These are phyloP conservation scores for Ferdinandea cuprea DNA, from an alignment of 2,888 invertebrate species.

Conservation along the genomic window DNA sequence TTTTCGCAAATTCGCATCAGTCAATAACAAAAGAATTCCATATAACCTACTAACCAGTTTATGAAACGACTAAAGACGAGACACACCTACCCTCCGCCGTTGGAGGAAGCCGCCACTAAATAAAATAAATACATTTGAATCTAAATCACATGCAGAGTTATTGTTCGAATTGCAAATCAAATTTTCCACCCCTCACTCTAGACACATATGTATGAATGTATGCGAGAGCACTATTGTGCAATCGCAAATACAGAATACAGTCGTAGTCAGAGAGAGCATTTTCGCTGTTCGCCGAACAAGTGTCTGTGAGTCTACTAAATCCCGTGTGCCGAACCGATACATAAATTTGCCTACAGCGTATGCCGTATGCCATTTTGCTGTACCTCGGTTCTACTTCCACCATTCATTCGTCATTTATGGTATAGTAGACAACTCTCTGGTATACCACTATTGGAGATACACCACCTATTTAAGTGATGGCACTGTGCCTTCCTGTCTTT, in stretches of 20 bases:
- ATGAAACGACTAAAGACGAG: constrained; percentile 22
- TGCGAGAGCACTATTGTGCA: background rate
- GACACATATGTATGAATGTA: background rate
- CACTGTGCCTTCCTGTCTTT: constrained; percentile 63
- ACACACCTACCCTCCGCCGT: background rate
- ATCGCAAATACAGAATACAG: background rate
- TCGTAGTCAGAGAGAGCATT: background rate
- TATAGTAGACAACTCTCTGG: no score
- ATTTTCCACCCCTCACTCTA: constrained; percentile 38
- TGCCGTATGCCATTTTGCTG: constrained; percentile 14
- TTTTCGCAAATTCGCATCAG: constrained; percentile 28
- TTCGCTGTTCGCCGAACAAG: constrained; percentile 22
- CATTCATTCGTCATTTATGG: constrained; percentile 13
- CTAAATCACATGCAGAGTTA: constrained; percentile 43
- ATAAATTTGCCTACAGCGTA: constrained; percentile 13
- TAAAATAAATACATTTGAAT: constrained; percentile 42
- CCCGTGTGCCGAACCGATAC: background rate
- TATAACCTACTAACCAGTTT: constrained; percentile 41
- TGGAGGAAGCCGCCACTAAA: constrained; percentile 8
- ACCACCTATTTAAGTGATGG: constrained; percentile 46
- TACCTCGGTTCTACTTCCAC: constrained; percentile 18
- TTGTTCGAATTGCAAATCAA: constrained; percentile 53
- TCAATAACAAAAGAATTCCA: constrained; percentile 48
- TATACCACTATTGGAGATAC: constrained; percentile 28
- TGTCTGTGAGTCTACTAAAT: constrained; percentile 33